A percentile compares a stretch with the other conserved stretches of the same genome.
These are phyloP conservation scores for Aporrectodea caliginosa DNA, from an alignment of 1,140 invertebrate species.

Conservation along the genomic window DNA sequence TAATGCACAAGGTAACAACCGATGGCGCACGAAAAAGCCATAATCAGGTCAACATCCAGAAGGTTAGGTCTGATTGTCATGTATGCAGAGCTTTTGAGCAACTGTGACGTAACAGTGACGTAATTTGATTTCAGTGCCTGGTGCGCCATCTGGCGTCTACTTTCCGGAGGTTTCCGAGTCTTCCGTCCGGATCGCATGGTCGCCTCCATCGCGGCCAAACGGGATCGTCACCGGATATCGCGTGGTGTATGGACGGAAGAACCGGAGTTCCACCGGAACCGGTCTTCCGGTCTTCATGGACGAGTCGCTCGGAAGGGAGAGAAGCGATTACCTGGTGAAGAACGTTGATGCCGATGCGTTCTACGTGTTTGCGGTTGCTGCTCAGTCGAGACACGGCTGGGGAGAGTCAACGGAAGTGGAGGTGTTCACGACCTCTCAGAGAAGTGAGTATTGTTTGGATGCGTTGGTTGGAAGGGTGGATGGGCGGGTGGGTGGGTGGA, in stretches of 20 bases:
- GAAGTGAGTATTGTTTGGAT: too few species aligned
- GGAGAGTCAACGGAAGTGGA: conserved; percentile 55
- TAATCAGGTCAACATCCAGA: too few species aligned
- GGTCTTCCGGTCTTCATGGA: conserved; percentile 26
- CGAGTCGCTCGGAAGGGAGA: neutral
- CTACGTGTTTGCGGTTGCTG: conserved; percentile 87
- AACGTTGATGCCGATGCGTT: conserved; percentile 76
- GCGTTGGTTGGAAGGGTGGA: too few species aligned
- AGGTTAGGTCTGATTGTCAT: too few species aligned
- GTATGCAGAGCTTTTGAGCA: too few species aligned
- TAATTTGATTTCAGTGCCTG: conserved; percentile 64
- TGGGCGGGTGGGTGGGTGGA: too few species aligned
- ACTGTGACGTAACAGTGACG: neutral
- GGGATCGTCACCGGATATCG: conserved; percentile 85
- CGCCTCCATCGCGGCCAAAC: conserved; percentile 80
- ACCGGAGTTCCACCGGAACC: neutral
- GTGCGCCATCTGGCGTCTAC: conserved; percentile 77
- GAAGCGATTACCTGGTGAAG: conserved; percentile 56
- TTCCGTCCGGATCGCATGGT: conserved; percentile 84
- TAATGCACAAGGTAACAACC: too few species aligned
- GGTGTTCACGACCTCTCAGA: neutral
- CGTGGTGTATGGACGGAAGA: conserved; percentile 66
- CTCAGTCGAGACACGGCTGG: conserved; percentile 85
- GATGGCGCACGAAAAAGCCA: too few species aligned
- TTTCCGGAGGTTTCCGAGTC: conserved; percentile 95